Base-by-base conservation (phyloP, 2,797 vertebrate genomes). In the Propithecus deckenii region DNA sequence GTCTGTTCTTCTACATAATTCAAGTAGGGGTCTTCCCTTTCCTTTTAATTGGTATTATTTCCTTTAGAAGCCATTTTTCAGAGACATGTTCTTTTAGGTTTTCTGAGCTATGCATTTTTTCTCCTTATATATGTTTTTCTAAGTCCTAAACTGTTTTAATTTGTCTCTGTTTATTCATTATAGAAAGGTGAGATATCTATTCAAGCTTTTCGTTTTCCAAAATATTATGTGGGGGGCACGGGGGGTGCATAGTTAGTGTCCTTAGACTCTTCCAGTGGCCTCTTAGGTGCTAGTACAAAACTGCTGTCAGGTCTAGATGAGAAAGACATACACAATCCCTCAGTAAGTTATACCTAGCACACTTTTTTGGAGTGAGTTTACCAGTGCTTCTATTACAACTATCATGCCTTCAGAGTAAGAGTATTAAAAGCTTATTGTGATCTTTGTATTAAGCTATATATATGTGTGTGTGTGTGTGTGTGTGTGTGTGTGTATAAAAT, bases 1-100 rank as follows among this genome's bases (percentile, higher is more conserved):
- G 57, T 89, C 23, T 65, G 8, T 72, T 95, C 88, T 88, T 59
- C 91, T 69, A 55, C n/a, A 59, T 48, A 32, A 28, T 57, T 91
- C 25, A 81, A 63, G 28, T 85, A 50, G 15, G 15, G 30, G 89
- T 91, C 22, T 89, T 86, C 57, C n/a, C 80, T 85, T 83, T 11
- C 11, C 23, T 86, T 71, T 74, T 57, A 18, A 94, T 18, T 81
- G 80, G 48, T 83, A 22, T 80, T 76, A 74, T 69, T 96, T 61
- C 43, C 87, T 85, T 86, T 30, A 78, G 43, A 92, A 95, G 92
- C 17, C 7, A 32, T 55, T 93, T 94, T 88, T 74, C 59, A 78
- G 55, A 86, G 59, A 48, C 20, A 20, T 1, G 13, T 15, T 89
- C 48, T 74, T 92, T 52, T 28, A 20, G 23, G 17, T 65, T 81